Evolutionary conservation across 2,797 vertebrate species (phyloP).

Genomic region (Muscicapa comitata): DNA sequence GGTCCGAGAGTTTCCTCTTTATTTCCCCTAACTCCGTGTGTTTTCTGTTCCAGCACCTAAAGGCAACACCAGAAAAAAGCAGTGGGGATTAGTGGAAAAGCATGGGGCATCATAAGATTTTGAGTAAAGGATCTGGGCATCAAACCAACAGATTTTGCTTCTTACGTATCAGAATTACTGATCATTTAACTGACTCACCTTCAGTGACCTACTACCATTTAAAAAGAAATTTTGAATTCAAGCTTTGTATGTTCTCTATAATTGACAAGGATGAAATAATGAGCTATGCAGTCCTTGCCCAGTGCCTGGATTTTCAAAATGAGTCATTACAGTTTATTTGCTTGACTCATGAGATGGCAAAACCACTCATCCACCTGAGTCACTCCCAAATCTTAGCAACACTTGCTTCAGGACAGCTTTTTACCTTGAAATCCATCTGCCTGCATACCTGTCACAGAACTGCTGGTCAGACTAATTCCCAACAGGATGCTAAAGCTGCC

Average conservation of each 20-base stretch:
- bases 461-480: background rate
- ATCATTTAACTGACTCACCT: background rate
- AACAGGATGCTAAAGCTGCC: background rate
- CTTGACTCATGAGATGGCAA: background rate
- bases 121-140: background rate
- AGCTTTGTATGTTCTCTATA: background rate
- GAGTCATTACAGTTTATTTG: conserved; percentile 3
- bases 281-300: background rate
- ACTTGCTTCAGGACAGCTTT: background rate
- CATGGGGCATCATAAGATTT: background rate
- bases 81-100: background rate
- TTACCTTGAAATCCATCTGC: background rate
- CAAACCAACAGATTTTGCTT: background rate
- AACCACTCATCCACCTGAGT: background rate
- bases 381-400: background rate
- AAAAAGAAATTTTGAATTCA: background rate
- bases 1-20: too few species aligned
- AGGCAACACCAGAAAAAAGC: background rate
- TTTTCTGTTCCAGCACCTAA: too few species aligned
- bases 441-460: background rate
- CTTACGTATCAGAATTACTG: background rate
- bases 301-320: background rate
- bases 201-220: background rate
- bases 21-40: too few species aligned
- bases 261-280: background rate